Evolutionary conservation across 2,888 invertebrate genomes (phyloP).

Genomic region (Lasioglossum figueresi): DNA sequence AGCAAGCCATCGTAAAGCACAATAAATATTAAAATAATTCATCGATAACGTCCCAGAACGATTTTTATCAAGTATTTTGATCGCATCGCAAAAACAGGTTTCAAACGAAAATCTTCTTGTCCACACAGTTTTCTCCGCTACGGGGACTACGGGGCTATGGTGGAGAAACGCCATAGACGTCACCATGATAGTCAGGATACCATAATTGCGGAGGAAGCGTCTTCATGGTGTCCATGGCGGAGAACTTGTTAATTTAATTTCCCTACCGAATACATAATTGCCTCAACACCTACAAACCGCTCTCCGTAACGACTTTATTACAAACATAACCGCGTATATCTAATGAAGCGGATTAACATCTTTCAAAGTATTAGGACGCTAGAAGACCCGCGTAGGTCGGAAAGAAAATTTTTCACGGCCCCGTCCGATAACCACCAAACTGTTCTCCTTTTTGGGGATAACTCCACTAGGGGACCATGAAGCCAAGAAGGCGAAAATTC

Average conservation of each 20-base stretch:
- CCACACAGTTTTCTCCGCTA: background rate
- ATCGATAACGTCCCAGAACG: background rate
- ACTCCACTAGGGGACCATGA: constrained; percentile 47
- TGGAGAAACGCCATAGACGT: constrained; percentile 58
- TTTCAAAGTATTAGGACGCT: constrained; percentile 71
- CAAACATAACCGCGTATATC: constrained; percentile 1
- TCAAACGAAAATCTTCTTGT: background rate
- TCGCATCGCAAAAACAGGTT: background rate
- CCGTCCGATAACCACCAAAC: background rate
- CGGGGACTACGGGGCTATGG: constrained; percentile 12
- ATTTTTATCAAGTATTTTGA: background rate
- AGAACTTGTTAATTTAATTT: background rate
- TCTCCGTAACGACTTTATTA: background rate
- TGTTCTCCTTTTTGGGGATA: constrained; percentile 32
- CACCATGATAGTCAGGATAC: constrained; percentile 53
- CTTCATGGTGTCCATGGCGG: constrained; percentile 44
- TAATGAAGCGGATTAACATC: constrained; percentile 77
- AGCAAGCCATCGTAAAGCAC: background rate
- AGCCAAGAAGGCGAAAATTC: constrained; percentile 15
- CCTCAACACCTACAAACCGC: background rate
- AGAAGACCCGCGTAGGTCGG: constrained; percentile 56
- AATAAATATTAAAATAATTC: background rate
- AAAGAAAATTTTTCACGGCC: constrained; percentile 36
- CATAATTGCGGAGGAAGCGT: constrained; percentile 45
- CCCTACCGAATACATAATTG: background rate